Conservation (phyloP, 2,797 vertebrate species). For the Diglossa cyanea region DNA sequence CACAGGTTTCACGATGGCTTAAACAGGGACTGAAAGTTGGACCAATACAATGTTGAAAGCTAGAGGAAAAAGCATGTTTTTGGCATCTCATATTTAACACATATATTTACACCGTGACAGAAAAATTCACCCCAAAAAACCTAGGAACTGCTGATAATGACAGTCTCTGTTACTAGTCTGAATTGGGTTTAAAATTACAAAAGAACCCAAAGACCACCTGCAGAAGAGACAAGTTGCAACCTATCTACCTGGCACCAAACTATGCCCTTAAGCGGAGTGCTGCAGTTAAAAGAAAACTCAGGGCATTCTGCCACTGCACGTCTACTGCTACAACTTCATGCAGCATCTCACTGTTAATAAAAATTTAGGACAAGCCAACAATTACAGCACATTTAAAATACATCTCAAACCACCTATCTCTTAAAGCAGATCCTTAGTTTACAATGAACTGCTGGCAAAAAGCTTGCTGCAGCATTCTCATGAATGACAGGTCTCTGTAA, state of each 20-base stretch:
- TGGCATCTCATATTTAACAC: slow-evolving; percentile 31
- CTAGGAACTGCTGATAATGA: slow-evolving; percentile 19
- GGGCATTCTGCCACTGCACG: slow-evolving; percentile 33
- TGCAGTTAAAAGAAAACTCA: slow-evolving; percentile 64
- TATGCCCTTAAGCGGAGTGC: slow-evolving; percentile 79
- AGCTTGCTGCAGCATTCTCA: not conserved
- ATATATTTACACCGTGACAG: slow-evolving; percentile 29
- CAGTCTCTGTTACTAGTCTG: slow-evolving; percentile 26
- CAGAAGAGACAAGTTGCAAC: slow-evolving; percentile 69
- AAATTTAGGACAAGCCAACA: slow-evolving; percentile 21
- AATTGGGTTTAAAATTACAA: slow-evolving; percentile 49
- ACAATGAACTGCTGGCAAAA: not conserved
- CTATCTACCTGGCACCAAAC: slow-evolving; percentile 73
- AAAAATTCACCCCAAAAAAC: slow-evolving; percentile 28
- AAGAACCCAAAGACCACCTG: slow-evolving; percentile 71
- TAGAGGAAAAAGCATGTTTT: not conserved
- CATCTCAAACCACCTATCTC: not conserved
- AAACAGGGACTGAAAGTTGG: not conserved
- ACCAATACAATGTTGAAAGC: not conserved
- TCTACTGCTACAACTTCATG: slow-evolving; percentile 51
- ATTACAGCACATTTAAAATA: slow-evolving; percentile 12
- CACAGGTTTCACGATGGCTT: not conserved
- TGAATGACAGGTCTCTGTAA: slow-evolving; percentile 43
- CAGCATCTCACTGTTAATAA: slow-evolving; percentile 36
- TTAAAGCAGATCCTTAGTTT: slow-evolving; percentile 4